Percentiles rank a stretch among this genome's conserved stretches.
phyloP scores from a whole-genome alignment of 2,797 vertebrate species.

The Eulemur mongoz region DNA sequence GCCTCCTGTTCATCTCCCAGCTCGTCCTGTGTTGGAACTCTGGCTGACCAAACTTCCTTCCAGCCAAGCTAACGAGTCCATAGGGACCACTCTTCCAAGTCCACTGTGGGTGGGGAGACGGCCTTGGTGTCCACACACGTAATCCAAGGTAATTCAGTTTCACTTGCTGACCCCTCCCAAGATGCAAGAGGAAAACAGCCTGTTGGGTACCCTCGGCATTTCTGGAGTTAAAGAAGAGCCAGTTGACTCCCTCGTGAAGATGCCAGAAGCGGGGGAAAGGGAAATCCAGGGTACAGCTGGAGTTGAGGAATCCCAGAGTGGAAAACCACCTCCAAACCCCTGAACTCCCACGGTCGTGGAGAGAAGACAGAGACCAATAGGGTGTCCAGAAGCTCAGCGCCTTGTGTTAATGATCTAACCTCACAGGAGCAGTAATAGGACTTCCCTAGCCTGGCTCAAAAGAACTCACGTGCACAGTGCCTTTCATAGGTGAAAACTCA shows the following conservation, averaged over 20 bases:
- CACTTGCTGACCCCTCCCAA: rapidly evolving
- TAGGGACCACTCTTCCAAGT: neutral
- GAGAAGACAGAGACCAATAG: neutral
- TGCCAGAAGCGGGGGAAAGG: neutral
- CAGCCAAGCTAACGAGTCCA: no score
- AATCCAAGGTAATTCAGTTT: neutral
- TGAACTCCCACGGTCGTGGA: neutral
- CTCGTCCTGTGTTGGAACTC: rapidly evolving
- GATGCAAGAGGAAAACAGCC: neutral
- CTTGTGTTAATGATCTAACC: rapidly evolving
- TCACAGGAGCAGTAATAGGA: rapidly evolving
- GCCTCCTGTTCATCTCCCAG: neutral
- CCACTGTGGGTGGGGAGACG: neutral
- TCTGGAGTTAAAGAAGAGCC: neutral
- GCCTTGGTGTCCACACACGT: neutral
- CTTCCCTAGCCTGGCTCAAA: neutral
- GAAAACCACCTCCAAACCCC: neutral
- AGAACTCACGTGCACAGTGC: rapidly evolving
- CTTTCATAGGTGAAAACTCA: neutral
- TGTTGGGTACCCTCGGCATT: neutral
- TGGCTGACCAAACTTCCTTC: neutral
- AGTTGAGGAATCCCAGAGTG: rapidly evolving
- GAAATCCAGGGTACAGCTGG: neutral
- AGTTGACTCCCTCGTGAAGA: neutral
- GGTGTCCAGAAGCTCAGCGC: neutral